Conservation (phyloP, 2,888 invertebrate species). For the Stictocephala bisonia region DNA sequence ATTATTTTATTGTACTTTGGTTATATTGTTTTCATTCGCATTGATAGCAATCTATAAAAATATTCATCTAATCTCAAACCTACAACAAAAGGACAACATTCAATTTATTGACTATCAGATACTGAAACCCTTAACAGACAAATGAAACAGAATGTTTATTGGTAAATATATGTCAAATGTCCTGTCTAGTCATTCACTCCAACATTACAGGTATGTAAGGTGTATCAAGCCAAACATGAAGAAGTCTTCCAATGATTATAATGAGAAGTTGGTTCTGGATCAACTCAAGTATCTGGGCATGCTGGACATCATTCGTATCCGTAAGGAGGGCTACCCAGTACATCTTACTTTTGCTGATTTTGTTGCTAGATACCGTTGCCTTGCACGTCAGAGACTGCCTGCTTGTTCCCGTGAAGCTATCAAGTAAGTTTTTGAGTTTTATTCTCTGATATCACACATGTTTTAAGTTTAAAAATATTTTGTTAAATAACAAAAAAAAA, state of each 20-base stretch:
- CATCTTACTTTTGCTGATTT: constrained; percentile 85
- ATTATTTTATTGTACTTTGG: too few relatives aligned
- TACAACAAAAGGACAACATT: too few relatives aligned
- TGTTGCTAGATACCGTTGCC: constrained; percentile 80
- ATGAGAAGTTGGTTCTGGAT: constrained; percentile 83
- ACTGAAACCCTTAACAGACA: too few relatives aligned
- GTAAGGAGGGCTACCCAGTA: constrained; percentile 90
- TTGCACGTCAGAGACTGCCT: constrained; percentile 68
- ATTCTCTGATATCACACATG: not conserved
- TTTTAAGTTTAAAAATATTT: not conserved
- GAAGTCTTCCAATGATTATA: constrained; percentile 83
- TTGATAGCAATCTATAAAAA: too few relatives aligned
- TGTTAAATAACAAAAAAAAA: not conserved
- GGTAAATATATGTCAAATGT: too few relatives aligned
- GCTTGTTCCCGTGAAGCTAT: constrained; percentile 62
- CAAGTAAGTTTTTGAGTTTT: constrained; percentile 62
- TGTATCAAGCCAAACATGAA: constrained; percentile 93
- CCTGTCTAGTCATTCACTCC: constrained; percentile 11
- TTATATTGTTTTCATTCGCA: too few relatives aligned
- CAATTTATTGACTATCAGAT: too few relatives aligned
- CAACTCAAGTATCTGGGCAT: constrained; percentile 92
- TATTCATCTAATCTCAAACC: too few relatives aligned
- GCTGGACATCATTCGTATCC: constrained; percentile 91
- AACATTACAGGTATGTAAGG: constrained; percentile 81
- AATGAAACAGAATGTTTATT: too few relatives aligned